These are phyloP conservation scores for Erpetoichthys calabaricus DNA, from an alignment of 2,797 vertebrate species.

Conservation along the genomic window DNA sequence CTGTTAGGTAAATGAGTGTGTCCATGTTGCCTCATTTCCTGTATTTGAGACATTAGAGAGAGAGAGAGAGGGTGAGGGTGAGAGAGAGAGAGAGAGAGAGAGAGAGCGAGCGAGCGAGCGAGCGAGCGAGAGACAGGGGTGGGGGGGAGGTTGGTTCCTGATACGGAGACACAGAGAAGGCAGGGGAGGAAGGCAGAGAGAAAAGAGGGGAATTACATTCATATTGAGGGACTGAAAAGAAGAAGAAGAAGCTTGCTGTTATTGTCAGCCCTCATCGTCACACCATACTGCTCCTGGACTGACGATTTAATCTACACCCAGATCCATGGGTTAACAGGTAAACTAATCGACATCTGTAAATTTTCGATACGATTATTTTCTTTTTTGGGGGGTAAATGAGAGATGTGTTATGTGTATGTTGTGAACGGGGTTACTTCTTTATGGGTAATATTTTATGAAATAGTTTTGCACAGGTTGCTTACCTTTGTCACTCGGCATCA, in stretches of 20 bases:
- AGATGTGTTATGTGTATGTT: not conserved
- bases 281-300: slow-evolving; percentile 40
- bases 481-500: too few relatives aligned
- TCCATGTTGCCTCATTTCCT: slow-evolving; percentile 56
- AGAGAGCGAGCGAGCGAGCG: slow-evolving; percentile 14
- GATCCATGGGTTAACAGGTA: slow-evolving; percentile 80
- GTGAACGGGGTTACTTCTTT: too few relatives aligned
- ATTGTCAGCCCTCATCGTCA: slow-evolving; percentile 41
- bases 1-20: slow-evolving; percentile 27
- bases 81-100: too few relatives aligned
- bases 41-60: slow-evolving; percentile 33
- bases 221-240: slow-evolving; percentile 33
- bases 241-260: slow-evolving; percentile 36
- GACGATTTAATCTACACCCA: slow-evolving; percentile 46
- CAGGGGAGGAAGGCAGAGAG: slow-evolving; percentile 47
- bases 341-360: slow-evolving; percentile 14
- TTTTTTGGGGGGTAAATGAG: too few relatives aligned
- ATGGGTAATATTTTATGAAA: too few relatives aligned
- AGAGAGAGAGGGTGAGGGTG: too few relatives aligned
- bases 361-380: too few relatives aligned
- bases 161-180: slow-evolving; percentile 55
- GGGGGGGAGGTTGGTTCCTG: slow-evolving; percentile 37
- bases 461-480: too few relatives aligned
- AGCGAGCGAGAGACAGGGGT: slow-evolving; percentile 18
- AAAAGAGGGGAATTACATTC: slow-evolving; percentile 47